A percentile compares a stretch with the other conserved stretches of the same genome.
Evolutionary conservation across 2,113 vertebrate species (phyloP).

Genomic region (Ciconia maguari): DNA sequence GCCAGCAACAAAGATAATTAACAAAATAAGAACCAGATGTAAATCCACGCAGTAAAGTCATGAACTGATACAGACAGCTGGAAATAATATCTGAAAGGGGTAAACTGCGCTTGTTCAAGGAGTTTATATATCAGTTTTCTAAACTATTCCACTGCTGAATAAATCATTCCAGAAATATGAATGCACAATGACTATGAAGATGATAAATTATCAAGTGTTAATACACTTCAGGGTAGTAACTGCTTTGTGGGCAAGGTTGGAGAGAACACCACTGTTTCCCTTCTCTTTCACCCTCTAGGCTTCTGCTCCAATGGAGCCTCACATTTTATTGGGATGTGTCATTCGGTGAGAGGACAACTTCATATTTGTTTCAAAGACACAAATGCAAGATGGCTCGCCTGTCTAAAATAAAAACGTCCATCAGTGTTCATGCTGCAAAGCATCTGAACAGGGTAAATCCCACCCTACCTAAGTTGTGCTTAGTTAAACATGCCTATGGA

Average conservation of each 20-base stretch:
- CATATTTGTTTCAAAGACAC: not conserved
- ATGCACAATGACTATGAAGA: not conserved
- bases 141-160: not conserved
- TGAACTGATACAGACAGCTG: not conserved
- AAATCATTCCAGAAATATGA: not conserved
- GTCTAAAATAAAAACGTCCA: not conserved
- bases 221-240: not conserved
- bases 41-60: not conserved
- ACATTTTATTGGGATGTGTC: fast-evolving
- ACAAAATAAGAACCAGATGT: constrained; percentile 30
- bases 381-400: not conserved
- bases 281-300: not conserved
- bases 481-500: not conserved
- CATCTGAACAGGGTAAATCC: not conserved
- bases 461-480: not conserved
- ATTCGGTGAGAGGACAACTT: not conserved
- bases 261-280: not conserved
- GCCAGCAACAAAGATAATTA: not conserved
- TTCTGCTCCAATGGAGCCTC: not conserved
- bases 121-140: not conserved
- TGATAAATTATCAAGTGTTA: not conserved
- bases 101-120: not conserved
- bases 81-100: not conserved
- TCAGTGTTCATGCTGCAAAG: not conserved
- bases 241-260: not conserved